Percentiles rank a stretch among this genome's conserved stretches.
phyloP scores from a whole-genome alignment of 2,797 vertebrate species.

The Phataginus tetradactyla region DNA sequence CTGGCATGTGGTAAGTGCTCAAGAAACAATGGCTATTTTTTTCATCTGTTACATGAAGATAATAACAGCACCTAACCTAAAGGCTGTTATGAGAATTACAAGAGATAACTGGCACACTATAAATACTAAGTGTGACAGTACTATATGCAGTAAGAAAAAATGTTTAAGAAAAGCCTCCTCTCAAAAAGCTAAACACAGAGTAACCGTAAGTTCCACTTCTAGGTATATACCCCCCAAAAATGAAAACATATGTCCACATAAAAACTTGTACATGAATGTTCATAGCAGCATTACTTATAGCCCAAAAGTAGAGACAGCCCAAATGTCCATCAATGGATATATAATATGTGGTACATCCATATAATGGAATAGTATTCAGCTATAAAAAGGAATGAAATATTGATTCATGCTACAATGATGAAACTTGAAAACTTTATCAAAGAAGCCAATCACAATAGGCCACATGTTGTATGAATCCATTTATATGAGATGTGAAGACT shows the following conservation, averaged over 20 bases:
- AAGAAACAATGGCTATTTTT: conserved; percentile 26
- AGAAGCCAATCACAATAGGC: conserved; percentile 2
- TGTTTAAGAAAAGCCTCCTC: conserved; percentile 4
- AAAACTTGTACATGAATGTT: neutral
- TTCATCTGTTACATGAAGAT: neutral
- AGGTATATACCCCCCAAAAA: neutral
- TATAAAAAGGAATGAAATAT: conserved; percentile 19
- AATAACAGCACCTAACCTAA: neutral
- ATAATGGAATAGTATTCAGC: neutral
- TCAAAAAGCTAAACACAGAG: conserved; percentile 1
- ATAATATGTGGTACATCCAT: neutral
- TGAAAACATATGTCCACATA: neutral
- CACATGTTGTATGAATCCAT: neutral
- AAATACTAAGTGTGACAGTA: neutral
- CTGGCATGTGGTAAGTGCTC: neutral
- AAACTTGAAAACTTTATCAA: conserved; percentile 21
- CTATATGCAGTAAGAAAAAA: neutral
- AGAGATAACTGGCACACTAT: neutral
- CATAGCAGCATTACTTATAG: neutral
- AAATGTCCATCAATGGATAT: neutral
- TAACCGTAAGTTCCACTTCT: neutral
- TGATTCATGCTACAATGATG: neutral
- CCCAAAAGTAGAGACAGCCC: neutral
- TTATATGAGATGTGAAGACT: conserved; percentile 32
- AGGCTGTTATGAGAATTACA: neutral